A percentile compares a stretch with the other conserved stretches of the same genome.
Evolutionary conservation across 2,797 vertebrate genomes (phyloP).

Genomic region (Phrynocephalus forsythii): DNA sequence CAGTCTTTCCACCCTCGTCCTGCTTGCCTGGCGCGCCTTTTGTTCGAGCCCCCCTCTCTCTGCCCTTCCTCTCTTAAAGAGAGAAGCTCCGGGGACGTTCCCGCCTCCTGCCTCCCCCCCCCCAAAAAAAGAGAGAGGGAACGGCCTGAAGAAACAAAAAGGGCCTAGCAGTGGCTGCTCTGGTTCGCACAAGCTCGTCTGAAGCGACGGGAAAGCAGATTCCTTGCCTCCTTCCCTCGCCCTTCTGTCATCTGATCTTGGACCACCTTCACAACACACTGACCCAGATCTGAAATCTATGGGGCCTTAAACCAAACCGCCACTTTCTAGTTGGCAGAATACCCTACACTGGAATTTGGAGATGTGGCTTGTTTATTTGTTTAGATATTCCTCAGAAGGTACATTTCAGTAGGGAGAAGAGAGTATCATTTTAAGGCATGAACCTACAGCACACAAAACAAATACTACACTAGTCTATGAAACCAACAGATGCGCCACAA

Average conservation of each 20-base stretch:
- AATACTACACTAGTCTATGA: no score
- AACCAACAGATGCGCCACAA: no score
- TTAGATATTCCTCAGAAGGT: not conserved
- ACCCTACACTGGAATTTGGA: not conserved
- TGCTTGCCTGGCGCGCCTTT: not conserved
- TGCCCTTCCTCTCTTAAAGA: not conserved
- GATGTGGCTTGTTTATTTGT: not conserved
- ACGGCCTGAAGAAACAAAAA: not conserved
- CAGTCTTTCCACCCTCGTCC: not conserved
- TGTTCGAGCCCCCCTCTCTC: conserved; percentile 12
- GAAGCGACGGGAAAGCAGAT: not conserved
- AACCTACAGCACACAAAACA: no score
- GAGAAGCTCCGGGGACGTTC: not conserved
- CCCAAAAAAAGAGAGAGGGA: not conserved
- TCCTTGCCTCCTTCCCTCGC: no score
- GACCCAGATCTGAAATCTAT: not conserved
- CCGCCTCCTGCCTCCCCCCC: no score
- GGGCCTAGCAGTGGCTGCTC: no score
- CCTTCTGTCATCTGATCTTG: not conserved
- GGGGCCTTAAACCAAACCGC: not conserved
- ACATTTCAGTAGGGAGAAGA: no score
- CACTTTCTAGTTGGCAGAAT: not conserved
- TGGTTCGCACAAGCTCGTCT: not conserved
- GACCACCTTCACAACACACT: not conserved
- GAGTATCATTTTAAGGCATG: no score